A percentile compares a stretch with the other conserved stretches of the same genome.
phyloP scores from a whole-genome alignment of 2,113 vertebrate species.

The Sisor rabdophorus region DNA sequence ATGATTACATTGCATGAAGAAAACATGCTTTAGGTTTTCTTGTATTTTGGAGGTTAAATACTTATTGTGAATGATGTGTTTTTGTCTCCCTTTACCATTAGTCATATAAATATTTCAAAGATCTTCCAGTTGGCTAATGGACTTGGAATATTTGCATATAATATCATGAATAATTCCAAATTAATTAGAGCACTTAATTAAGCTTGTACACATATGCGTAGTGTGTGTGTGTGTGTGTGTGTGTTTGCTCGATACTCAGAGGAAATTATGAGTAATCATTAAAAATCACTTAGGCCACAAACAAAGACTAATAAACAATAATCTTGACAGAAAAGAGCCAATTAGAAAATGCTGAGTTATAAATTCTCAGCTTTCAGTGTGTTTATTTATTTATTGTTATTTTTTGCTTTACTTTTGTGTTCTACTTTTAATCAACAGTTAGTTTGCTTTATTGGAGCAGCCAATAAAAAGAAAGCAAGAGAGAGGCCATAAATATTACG shows the following conservation, averaged over 20 bases:
- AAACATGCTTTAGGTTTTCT: slow-evolving; percentile 4
- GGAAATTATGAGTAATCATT: slow-evolving; percentile 19
- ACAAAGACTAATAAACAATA: slow-evolving; percentile 12
- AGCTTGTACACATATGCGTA: neutral
- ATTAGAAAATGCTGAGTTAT: slow-evolving; percentile 5
- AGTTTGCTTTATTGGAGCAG: slow-evolving; percentile 7
- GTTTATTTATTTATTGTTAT: neutral
- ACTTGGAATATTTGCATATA: slow-evolving; percentile 33
- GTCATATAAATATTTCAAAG: slow-evolving; percentile 55
- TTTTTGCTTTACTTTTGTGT: slow-evolving; percentile 8
- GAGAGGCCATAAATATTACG: slow-evolving; percentile 79
- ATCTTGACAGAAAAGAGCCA: slow-evolving; percentile 13
- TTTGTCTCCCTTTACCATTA: slow-evolving; percentile 24
- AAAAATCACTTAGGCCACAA: slow-evolving; percentile 13
- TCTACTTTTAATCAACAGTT: slow-evolving; percentile 12
- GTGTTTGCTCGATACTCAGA: neutral
- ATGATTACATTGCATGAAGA: neutral
- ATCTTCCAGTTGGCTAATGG: slow-evolving; percentile 50
- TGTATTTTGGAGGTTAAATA: neutral
- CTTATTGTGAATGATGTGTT: neutral
- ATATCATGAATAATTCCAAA: slow-evolving; percentile 36
- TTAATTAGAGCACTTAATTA: slow-evolving; percentile 31
- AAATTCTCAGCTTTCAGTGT: neutral
- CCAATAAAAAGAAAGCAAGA: slow-evolving; percentile 3
- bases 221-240: neutral